Evolutionary conservation across 2,888 invertebrate species (phyloP).

Genomic region (Eupeodes latifasciatus): DNA sequence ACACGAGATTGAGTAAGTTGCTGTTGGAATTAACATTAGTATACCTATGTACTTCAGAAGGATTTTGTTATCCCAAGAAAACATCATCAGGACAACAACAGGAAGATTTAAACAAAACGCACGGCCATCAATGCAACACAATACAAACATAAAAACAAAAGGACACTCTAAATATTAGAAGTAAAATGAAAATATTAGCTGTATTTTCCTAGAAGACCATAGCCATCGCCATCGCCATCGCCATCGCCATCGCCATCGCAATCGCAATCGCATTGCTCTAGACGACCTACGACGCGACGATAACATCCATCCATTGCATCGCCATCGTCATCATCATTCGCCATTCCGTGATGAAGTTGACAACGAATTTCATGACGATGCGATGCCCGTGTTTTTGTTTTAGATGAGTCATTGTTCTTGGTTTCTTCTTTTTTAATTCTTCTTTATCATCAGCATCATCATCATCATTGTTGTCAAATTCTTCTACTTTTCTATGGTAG

Average conservation of each 20-base stretch:
- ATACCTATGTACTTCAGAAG: conserved; percentile 1
- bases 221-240: background rate
- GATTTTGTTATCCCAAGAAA: conserved; percentile 11
- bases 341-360: conserved; percentile 35
- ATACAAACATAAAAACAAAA: conserved; percentile 40
- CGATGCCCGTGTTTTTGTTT: conserved; percentile 49
- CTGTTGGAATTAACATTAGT: conserved; percentile 58
- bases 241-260: background rate
- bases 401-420: conserved; percentile 50
- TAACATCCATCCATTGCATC: background rate
- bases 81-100: background rate
- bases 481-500: background rate
- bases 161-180: conserved; percentile 46
- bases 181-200: background rate
- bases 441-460: background rate
- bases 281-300: conserved; percentile 1
- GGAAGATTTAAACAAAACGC: conserved; percentile 15
- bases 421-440: conserved; percentile 20
- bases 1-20: conserved; percentile 1
- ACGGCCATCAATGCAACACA: conserved; percentile 15
- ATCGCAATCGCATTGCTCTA: conserved; percentile 33
- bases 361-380: conserved; percentile 44
- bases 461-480: conserved; percentile 1
- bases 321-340: conserved; percentile 3
- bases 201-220: conserved; percentile 20